Evolutionary conservation across 2,888 invertebrate genomes (phyloP).

Genomic region (Sepiola atlantica): DNA sequence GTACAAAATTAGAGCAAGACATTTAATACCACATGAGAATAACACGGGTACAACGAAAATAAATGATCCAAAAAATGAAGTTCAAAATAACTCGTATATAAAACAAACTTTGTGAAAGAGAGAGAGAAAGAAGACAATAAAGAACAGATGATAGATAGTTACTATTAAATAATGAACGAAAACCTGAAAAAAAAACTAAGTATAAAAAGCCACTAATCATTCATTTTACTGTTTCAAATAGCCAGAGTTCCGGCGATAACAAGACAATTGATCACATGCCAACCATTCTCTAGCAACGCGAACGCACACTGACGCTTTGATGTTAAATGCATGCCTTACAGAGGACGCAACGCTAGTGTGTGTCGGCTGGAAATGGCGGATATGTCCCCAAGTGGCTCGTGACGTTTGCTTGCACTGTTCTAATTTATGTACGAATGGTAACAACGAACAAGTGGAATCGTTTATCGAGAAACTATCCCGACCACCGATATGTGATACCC

Average conservation of each 20-base stretch:
- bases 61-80: neutral
- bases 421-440: neutral
- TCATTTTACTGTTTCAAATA: neutral
- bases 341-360: neutral
- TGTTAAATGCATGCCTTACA: neutral
- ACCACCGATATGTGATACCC: neutral
- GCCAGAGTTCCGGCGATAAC: neutral
- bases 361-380: neutral
- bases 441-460: neutral
- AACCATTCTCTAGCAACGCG: neutral
- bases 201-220: neutral
- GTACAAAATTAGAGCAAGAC: neutral
- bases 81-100: no score
- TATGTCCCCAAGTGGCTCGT: neutral
- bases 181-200: neutral
- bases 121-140: neutral
- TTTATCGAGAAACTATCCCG: neutral
- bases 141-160: neutral
- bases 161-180: no score
- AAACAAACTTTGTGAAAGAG: no score
- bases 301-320: neutral
- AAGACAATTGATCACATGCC: neutral
- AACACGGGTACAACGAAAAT: neutral
- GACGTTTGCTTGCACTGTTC: neutral
- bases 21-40: neutral